Evolutionary conservation across 2,797 vertebrate genomes (phyloP).

Genomic region (Sebastes cheni): DNA sequence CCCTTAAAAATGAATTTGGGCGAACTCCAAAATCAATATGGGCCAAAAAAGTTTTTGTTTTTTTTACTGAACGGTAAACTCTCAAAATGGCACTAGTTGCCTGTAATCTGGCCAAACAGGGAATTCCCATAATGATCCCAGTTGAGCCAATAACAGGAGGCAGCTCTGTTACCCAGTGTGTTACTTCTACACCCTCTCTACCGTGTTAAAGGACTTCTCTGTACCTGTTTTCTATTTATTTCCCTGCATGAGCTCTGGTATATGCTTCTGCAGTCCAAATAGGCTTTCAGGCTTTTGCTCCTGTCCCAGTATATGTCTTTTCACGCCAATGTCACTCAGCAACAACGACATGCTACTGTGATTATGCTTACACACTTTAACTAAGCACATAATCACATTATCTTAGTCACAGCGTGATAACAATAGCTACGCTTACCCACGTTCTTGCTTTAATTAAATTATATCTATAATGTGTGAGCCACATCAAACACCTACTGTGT

Average conservation of each 20-base stretch:
- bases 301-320: not conserved
- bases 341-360: not conserved
- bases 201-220: not conserved
- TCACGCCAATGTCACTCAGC: not conserved
- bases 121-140: conserved; percentile 14
- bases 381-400: conserved; percentile 9
- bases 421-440: not conserved
- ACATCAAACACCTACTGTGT: not conserved
- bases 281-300: not conserved
- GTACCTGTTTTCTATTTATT: not conserved
- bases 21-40: conserved; percentile 4
- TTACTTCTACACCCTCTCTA: not conserved
- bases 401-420: not conserved
- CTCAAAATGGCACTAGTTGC: conserved; percentile 6
- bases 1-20: not conserved
- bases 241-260: not conserved
- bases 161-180: not conserved
- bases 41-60: not conserved
- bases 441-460: not conserved
- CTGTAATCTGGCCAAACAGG: conserved; percentile 24
- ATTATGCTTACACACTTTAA: not conserved
- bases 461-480: not conserved
- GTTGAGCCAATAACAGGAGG: not conserved
- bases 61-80: not conserved
- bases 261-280: not conserved